A percentile compares a stretch with the other conserved stretches of the same genome.
These are phyloP conservation scores for Heliothis peltigera DNA, from an alignment of 2,888 invertebrate genomes.

Conservation along the genomic window DNA sequence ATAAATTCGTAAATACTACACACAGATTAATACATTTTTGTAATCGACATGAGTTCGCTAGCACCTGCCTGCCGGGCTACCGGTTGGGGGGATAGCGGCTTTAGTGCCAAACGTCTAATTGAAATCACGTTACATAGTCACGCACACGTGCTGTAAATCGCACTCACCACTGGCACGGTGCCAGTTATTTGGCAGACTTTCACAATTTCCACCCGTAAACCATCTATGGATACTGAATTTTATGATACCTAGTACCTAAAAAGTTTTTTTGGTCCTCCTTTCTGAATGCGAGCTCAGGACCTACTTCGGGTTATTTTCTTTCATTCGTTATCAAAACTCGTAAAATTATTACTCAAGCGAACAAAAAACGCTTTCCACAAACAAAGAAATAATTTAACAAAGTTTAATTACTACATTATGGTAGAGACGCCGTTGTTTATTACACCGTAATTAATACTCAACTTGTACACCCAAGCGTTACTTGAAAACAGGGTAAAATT, in stretches of 20 bases:
- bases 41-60: too few relatives aligned
- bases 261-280: too few relatives aligned
- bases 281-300: too few relatives aligned
- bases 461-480: conserved; percentile 43
- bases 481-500: conserved; percentile 54
- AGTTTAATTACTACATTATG: conserved; percentile 49
- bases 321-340: conserved; percentile 7
- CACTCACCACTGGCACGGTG: conserved; percentile 15
- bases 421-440: conserved; percentile 49
- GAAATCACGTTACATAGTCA: conserved; percentile 42
- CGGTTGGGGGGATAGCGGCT: conserved; percentile 6
- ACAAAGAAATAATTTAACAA: conserved; percentile 39
- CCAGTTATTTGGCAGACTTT: conserved; percentile 13
- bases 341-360: conserved; percentile 1
- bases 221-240: background rate
- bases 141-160: conserved; percentile 4
- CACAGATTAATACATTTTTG: too few relatives aligned
- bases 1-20: too few relatives aligned
- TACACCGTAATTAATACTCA: conserved; percentile 52
- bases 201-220: background rate
- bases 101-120: conserved; percentile 36
- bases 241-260: too few relatives aligned
- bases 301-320: conserved; percentile 4
- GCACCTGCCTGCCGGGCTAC: background rate
- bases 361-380: conserved; percentile 5